phyloP scores from a whole-genome alignment of 2,888 invertebrate species.

The Kryphioiulus occultus region DNA sequence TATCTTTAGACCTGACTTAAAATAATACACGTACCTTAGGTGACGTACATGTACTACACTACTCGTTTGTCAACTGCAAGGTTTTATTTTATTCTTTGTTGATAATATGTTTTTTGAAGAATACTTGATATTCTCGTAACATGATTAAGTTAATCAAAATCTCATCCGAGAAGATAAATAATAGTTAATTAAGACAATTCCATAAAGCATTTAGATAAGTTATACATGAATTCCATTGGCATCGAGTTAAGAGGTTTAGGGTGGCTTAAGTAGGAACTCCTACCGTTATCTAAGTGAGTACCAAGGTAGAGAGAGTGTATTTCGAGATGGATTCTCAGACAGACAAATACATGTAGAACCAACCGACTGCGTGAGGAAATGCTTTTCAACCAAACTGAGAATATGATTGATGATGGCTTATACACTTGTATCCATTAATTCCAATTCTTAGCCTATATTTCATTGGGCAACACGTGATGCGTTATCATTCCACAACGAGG shows the following conservation, averaged over 20 bases:
- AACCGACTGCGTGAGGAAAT: not conserved
- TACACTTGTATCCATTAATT: not conserved
- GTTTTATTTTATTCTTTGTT: too few relatives aligned
- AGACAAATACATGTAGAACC: not conserved
- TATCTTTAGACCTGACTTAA: too few relatives aligned
- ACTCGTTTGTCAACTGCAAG: too few relatives aligned
- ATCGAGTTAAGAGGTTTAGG: not conserved
- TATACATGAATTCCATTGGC: too few relatives aligned
- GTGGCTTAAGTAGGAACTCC: not conserved
- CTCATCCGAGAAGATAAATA: too few relatives aligned
- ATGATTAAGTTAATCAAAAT: too few relatives aligned
- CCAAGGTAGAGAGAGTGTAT: not conserved
- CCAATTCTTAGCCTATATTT: constrained; percentile 31
- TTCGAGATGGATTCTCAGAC: not conserved
- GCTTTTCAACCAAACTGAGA: not conserved
- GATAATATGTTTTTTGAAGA: too few relatives aligned
- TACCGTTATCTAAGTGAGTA: not conserved
- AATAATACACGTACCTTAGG: too few relatives aligned
- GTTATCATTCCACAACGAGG: not conserved
- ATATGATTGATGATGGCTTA: constrained; percentile 31
- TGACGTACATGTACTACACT: too few relatives aligned
- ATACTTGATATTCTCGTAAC: too few relatives aligned
- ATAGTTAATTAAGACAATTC: too few relatives aligned
- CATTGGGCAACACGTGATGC: not conserved
- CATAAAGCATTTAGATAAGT: too few relatives aligned